Conservation (phyloP, 92 coral and sea anemone species). For the Porites rus region DNA sequence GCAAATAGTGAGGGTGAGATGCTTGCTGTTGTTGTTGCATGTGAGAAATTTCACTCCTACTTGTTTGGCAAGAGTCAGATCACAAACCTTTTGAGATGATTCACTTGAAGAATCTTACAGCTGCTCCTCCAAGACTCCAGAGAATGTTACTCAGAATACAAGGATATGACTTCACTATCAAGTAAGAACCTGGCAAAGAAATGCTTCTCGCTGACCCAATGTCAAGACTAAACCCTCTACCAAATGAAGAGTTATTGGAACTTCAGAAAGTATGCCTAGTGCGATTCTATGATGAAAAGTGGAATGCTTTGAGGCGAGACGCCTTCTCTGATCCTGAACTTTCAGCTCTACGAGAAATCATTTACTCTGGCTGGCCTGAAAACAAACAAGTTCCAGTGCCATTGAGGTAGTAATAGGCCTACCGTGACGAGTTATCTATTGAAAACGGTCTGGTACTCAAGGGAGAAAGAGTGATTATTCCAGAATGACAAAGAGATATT, state of each 20-base stretch:
- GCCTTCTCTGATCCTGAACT: slow-evolving; percentile 11
- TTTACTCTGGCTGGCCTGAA: slow-evolving; percentile 1
- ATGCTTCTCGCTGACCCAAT: slow-evolving; percentile 22
- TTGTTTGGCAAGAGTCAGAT: too few relatives aligned
- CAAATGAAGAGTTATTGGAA: neutral
- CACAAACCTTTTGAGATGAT: too few relatives aligned
- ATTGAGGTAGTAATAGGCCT: neutral
- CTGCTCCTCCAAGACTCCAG: slow-evolving; percentile 31
- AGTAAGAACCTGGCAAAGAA: slow-evolving; percentile 1
- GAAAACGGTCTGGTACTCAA: slow-evolving; percentile 10
- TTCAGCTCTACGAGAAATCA: slow-evolving; percentile 19
- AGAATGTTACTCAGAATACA: neutral
- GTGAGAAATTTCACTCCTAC: too few relatives aligned
- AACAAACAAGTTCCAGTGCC: neutral
- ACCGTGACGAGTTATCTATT: neutral
- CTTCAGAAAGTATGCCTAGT: slow-evolving; percentile 1
- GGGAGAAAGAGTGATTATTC: slow-evolving; percentile 23
- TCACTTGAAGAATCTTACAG: slow-evolving; percentile 21
- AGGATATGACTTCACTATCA: neutral
- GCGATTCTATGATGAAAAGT: slow-evolving; percentile 17
- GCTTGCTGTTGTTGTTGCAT: too few relatives aligned
- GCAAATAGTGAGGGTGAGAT: too few relatives aligned
- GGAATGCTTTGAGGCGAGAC: neutral
- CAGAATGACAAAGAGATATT: slow-evolving; percentile 1
- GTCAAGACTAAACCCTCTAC: too few relatives aligned